These are phyloP conservation scores for Hyposoter dolosus DNA, from an alignment of 2,888 invertebrate genomes.

Conservation along the genomic window DNA sequence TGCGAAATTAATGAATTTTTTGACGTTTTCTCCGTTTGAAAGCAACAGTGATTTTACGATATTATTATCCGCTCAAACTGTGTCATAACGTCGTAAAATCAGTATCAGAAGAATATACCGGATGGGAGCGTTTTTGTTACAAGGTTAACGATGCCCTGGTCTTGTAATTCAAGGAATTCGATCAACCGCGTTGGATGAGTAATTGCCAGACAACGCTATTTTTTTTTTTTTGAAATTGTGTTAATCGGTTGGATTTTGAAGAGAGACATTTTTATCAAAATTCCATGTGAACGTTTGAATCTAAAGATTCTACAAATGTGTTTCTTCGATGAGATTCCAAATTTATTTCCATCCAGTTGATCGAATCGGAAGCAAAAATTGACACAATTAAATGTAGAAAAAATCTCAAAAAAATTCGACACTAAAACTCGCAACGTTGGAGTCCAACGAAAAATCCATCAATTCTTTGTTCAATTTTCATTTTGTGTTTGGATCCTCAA, in stretches of 20 bases:
- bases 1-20: no score
- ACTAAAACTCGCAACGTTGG: no score
- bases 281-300: background rate
- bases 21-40: background rate
- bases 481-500: no score
- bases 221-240: background rate
- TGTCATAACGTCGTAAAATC: background rate
- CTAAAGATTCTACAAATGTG: background rate
- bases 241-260: background rate
- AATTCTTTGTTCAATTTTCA: no score
- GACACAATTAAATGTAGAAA: no score
- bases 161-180: background rate
- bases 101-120: background rate
- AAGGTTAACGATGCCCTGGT: background rate
- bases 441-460: no score
- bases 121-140: conserved; percentile 3
- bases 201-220: background rate
- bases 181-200: background rate
- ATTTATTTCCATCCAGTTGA: background rate
- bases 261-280: background rate
- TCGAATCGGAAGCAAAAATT: no score
- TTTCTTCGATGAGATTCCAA: background rate
- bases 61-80: background rate
- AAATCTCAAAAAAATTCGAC: no score
- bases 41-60: background rate